Evolutionary conservation across 2,113 vertebrate genomes (phyloP).

Genomic region (Gymnocephalus cernua): DNA sequence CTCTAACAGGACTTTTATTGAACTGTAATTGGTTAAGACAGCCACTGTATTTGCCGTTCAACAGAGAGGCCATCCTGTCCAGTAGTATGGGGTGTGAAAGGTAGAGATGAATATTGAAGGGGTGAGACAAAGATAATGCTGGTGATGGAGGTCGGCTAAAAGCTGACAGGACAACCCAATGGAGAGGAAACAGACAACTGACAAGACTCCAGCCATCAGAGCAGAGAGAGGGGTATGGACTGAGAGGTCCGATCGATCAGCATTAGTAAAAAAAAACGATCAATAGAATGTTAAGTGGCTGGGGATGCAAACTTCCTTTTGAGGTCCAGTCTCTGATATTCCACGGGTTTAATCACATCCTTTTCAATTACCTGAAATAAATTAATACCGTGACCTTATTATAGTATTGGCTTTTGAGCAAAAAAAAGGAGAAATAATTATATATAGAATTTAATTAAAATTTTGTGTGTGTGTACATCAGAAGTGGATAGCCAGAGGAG

Average conservation of each 20-base stretch:
- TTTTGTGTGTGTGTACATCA: constrained; percentile 12
- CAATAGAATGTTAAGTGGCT: constrained; percentile 63
- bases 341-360: constrained; percentile 26
- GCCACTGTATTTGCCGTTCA: constrained; percentile 60
- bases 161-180: constrained; percentile 82
- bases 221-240: constrained; percentile 38
- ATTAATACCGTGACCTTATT: constrained; percentile 7
- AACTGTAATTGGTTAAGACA: constrained; percentile 71
- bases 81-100: constrained; percentile 64
- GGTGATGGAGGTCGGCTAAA: constrained; percentile 72
- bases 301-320: constrained; percentile 54
- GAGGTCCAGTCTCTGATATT: constrained; percentile 18
- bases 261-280: constrained; percentile 64
- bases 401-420: neutral
- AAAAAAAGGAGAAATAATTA: neutral
- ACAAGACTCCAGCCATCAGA: constrained; percentile 74
- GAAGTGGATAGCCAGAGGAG: neutral
- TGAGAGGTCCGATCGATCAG: constrained; percentile 67
- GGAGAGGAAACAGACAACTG: constrained; percentile 81
- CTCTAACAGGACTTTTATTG: constrained; percentile 56
- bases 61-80: constrained; percentile 57
- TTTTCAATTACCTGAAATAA: constrained; percentile 45
- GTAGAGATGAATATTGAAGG: constrained; percentile 78
- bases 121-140: constrained; percentile 67
- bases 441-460: constrained; percentile 22